Evolutionary conservation across 2,888 invertebrate genomes (phyloP), one percentile per base, ranked within the genome.

Genomic region (Elgonia sp.): DNA sequence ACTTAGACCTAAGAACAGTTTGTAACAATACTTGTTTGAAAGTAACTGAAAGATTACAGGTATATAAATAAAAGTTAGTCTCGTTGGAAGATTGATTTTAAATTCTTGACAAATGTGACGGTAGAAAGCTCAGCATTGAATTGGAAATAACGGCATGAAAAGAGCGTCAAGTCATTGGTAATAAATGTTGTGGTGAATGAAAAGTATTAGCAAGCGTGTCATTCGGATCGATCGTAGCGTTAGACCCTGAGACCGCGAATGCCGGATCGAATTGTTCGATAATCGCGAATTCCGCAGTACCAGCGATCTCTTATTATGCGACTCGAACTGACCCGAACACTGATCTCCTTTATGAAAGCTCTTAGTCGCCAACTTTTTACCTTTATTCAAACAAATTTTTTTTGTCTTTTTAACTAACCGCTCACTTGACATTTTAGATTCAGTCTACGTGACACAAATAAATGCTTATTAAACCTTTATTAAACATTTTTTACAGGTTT

Each of bases 251-350:
- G 29, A 89, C 70, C 77, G 84, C 84, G 75, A 67, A 73, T 37
- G 72, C 63, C 88, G 80, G 92, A 92, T 92, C 87, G 86, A 90
- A 90, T 90, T 89, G 84, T 89, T 89, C 86, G 91, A 92, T 92
- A 91, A 89, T 82, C 77, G 79, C 50, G 77, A 89, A 90, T 89
- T 85, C 89, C 81, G 55, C 80, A 86, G 90, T 88, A 88, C 89
- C 85, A 86, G 80, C 63, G 88, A 89, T 89, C 87, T 89, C 89
- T 90, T 89, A 90, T 90, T 89, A 69, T 69, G 42, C 67, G 50
- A 50, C 67, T 69, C 16, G 86, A 89, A 86, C 70, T 87, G 79
- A 46, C 60, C 65, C 83, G 87, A 93, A 93, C 92, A 92, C 91
- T 90, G 91, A 46, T 82, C 75, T 83, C 85, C 90, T 89, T 91